Base-by-base conservation (phyloP, 2,888 invertebrate genomes). In the Diarsia dahlii region DNA sequence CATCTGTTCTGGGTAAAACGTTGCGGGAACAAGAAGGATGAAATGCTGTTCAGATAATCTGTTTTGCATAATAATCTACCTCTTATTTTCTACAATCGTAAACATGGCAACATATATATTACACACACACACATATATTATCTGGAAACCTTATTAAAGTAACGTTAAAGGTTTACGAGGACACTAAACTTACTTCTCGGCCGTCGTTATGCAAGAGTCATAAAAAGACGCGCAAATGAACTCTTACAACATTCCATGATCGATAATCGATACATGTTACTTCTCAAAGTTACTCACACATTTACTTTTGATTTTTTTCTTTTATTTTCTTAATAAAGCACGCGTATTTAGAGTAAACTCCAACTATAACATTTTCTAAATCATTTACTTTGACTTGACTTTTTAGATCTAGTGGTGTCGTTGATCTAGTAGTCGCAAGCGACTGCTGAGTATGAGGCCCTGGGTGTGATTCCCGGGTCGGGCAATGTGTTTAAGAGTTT, bases 171-270 rank as follows among this genome's bases (percentile, higher is more conserved):
- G 15, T 71, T 83, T 58, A 73, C 45, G 70, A 70, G 34, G 28
- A 56, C 34, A 60, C 45, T 56, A 60, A 74, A 20, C 46, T 68
- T 50, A 56, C 56, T 74, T 74, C 28, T 48, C 23, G 6, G 58
- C 45, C 45, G 10, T 46, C 48, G 73, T 83, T 60, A 71, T 34
- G 39, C 18, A 28, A 60, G 28, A 46, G 52, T 15, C 58, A 39
- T 78, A 69, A 82, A 82, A 71, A 28, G 34, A 34, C n/a, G n/a
- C 50, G 46, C 56, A 23, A 60, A 52, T n/a, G 15, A 28, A 28
- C 28, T 39, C 6, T 10, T 65, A 18, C 20, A 3, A n/a, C 48
- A 52, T 34, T 28, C 2, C 0, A 28, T 5, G 13, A 50, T 28
- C 34, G 62, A 56, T 39, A n/a, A n/a, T n/a, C n/a, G n/a, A n/a